Conservation (phyloP, 2,888 invertebrate genomes). For the Empis livida region DNA sequence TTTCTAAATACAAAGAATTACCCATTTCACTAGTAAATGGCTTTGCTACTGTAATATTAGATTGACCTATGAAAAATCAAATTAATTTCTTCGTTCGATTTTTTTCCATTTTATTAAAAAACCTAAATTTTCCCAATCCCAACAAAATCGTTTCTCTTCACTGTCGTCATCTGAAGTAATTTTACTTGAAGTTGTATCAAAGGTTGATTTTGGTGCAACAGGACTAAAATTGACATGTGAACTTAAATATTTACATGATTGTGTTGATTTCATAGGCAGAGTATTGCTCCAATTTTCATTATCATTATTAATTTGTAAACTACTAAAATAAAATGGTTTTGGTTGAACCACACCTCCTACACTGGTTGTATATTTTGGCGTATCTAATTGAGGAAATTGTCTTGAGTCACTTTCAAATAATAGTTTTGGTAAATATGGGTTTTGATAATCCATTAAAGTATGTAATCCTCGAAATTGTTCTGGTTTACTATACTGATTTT, state of each 20-base stretch:
- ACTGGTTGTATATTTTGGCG: not conserved
- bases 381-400: not conserved
- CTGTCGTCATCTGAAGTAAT: too few relatives aligned
- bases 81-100: not conserved
- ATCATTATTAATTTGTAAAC: not conserved
- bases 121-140: conserved; percentile 23
- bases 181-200: too few relatives aligned
- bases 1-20: conserved; percentile 16
- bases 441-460: conserved; percentile 4
- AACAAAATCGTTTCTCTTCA: conserved; percentile 9
- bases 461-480: conserved; percentile 3
- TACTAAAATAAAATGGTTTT: not conserved
- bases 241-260: not conserved
- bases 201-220: too few relatives aligned
- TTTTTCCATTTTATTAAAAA: not conserved
- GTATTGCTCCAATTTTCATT: not conserved
- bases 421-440: conserved; percentile 2
- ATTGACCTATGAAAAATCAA: too few relatives aligned
- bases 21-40: conserved; percentile 19
- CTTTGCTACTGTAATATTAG: conserved; percentile 5
- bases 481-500: not conserved
- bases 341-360: too few relatives aligned
- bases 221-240: too few relatives aligned
- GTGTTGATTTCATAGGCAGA: not conserved
- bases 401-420: conserved; percentile 1